Evolutionary conservation across 92 coral and sea anemone genomes (phyloP), one percentile per base, ranked within the genome.

Genomic region (Isaurus tuberculatus): DNA sequence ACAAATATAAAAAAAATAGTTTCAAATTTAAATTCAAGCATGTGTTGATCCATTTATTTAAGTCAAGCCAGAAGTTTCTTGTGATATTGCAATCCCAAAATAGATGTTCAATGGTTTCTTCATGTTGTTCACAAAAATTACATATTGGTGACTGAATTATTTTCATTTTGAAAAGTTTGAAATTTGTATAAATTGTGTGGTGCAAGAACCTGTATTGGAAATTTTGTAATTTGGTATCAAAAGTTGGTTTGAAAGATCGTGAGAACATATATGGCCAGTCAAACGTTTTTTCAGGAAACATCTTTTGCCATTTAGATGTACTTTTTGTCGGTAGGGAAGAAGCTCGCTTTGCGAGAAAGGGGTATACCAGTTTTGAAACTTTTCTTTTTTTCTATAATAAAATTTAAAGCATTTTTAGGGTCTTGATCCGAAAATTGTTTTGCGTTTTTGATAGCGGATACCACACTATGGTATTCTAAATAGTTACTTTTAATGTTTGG

Each of bases 401-500:
- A 65, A 65, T 27, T 27, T 65, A 65, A 4, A 65, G 71, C 71
- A 8, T 16, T 30, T 28, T 65, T 65, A 3, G 22, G 1, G 23
- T 65, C 31, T 28, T 27, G 70, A 15, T 25, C 70, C 36, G 9
- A 23, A 9, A 65, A 65, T 65, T 16, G 55, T 8, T 15, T 4
- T 4, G 19, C 19, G 31, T 36, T 36, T 36, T 36, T 36, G 42
- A 36, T 36, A 36, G 42, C 42, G 8, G 8, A 36, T 36, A 36
- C 37, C 4, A 29, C 37, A 30, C 70, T 65, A 40, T 65, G 37
- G 28, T 65, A 65, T 65, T 65, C 70, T 30, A 61, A 65, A 30
- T 28, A 65, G 70, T 29, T 65, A 11, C n/a, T 27, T 65, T 65
- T 65, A 9, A 65, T 65, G 28, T 65, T 28, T 8, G 70, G 70